Base-by-base conservation (phyloP, 2,113 vertebrate genomes). In the Pelvicachromis taeniatus region DNA sequence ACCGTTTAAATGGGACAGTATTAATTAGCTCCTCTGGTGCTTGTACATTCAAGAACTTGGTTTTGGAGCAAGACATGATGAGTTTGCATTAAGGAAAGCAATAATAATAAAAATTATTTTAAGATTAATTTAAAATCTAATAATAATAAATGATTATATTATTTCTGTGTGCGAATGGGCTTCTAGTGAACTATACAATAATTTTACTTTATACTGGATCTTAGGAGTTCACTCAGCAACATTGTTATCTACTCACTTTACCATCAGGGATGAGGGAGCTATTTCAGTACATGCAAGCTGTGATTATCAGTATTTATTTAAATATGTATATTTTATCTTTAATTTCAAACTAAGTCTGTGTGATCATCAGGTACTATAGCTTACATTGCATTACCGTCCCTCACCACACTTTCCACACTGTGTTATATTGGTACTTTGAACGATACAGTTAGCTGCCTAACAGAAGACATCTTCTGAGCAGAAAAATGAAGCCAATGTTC, bases 1-100 rank as follows among this genome's bases (percentile, higher is more conserved):
- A 88, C 23, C 70, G 50, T 50, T 45, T 86, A 65, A 65, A 83
- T 73, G 86, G 87, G 89, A 77, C 56, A 50, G 16, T 38, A 77
- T 26, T 54, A 13, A 59, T 35, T 1, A 81, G 77, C 65, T 86
- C 54, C 56, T 48, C 65, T 45, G 65, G 65, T 70, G 65, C 65
- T 75, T n/a, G n/a, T 21, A 26, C 19, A 48, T 5, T 26, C 4
- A 55, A 53, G 19, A 54, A 56, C 13, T 54, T 73, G 42, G 10
- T 73, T 73, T 73, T 48, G 26, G 68, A 29, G 23, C 68, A 31
- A 19, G 42, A 12, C 6, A n/a, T 73, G 68, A 73, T 73, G 14
- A 31, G 16, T 75, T 75, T 75, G 45, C 23, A 50, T 75, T 75
- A 50, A 50, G 42, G 42, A 75, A 48, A 75, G 19, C 45, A 50